Base-by-base conservation (phyloP, 2,888 invertebrate species). In the Ischnus inquisitorius region DNA sequence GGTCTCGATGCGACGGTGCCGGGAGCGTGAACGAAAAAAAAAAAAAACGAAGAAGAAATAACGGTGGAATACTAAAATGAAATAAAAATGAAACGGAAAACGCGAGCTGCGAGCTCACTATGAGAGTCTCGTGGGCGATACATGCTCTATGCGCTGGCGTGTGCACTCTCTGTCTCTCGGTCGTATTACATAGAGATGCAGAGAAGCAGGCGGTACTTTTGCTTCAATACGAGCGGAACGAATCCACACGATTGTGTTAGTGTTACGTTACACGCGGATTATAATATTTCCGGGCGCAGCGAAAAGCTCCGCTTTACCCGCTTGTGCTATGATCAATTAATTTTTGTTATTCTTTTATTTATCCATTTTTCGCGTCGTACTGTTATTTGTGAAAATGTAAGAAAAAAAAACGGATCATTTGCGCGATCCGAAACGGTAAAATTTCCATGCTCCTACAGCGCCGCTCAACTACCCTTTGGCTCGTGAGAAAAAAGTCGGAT, bases 11-110 rank as follows among this genome's bases (percentile, higher is more conserved):
- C 68, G 60, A 51, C 12, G 39, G 25, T 46, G 72, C 62, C 10
- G 60, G 51, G 16, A 60, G 34, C 14, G 51, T 12, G 62, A 57
- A 22, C 39, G 34, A 57, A 43, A 79, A 75, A 68, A 64, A 67
- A 67, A 79, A 57, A 75, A 57, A 75, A 60, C 54, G 60, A 80
- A 54, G 68, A 54, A 68, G 72, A 67, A 64, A 62, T 68, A 68
- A 46, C 16, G 48, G 54, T 41, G 41, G n/a, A 41, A 28, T 39
- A 64, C 51, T 14, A 74, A 67, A 12, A 19, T 54, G 5, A 28
- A 41, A 41, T 67, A 51, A 48, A 79, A 76, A 71, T 41, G 76
- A 48, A 51, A 71, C 25, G 69, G 39, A 74, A 65, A 69, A 69
- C 69, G 54, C n/a, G n/a, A n/a, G n/a, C 64, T 54, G 43, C 62